These are phyloP conservation scores for Epirrhoe alternata DNA, from an alignment of 2,888 invertebrate genomes.

Conservation along the genomic window DNA sequence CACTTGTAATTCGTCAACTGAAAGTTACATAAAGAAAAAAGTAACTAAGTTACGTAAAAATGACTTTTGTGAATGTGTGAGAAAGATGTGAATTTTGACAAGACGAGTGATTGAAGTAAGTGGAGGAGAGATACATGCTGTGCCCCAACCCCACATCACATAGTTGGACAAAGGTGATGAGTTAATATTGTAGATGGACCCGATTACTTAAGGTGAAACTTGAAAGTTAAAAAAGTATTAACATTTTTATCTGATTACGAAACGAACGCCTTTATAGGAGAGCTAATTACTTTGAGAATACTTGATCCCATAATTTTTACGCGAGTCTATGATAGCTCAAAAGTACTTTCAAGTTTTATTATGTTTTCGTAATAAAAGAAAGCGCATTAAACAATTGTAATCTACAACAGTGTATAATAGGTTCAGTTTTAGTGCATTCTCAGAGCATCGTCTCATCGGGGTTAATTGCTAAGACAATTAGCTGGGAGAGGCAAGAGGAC, in stretches of 20 bases:
- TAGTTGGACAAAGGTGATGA: too few relatives aligned
- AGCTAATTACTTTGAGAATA: background rate
- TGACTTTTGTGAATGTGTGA: too few relatives aligned
- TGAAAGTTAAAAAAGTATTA: background rate
- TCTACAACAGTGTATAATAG: conserved; percentile 26
- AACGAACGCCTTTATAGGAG: background rate
- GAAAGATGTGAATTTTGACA: background rate
- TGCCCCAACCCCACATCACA: too few relatives aligned
- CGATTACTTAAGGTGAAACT: background rate
- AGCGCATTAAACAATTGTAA: conserved; percentile 29
- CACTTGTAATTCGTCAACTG: too few relatives aligned
- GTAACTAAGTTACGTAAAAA: too few relatives aligned
- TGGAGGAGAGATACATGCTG: too few relatives aligned
- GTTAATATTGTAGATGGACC: too few relatives aligned
- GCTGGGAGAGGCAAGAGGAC: conserved; percentile 53
- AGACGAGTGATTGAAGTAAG: background rate
- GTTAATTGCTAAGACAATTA: conserved; percentile 72
- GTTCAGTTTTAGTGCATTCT: conserved; percentile 50
- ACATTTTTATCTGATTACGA: background rate
- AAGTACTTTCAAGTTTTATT: conserved; percentile 28
- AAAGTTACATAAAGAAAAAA: too few relatives aligned
- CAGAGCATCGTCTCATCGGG: conserved; percentile 53
- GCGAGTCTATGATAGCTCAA: conserved; percentile 14
- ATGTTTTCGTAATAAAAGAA: conserved; percentile 30
- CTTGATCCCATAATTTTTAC: conserved; percentile 7